phyloP scores from a whole-genome alignment of 2,888 invertebrate genomes.

The Chloromyia formosa region DNA sequence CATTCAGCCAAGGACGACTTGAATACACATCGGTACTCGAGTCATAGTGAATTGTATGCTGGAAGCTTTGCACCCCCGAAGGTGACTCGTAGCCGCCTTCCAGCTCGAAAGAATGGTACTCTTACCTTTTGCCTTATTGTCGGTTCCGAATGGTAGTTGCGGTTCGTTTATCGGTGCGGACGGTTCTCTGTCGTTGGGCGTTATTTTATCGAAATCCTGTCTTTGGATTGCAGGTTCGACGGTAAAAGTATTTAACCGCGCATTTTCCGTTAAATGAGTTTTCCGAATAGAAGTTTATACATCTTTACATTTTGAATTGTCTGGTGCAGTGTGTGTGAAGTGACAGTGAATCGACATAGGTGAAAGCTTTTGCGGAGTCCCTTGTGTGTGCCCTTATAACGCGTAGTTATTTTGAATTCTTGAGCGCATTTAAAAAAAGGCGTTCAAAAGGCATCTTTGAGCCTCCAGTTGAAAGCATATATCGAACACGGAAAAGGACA shows the following conservation, averaged over 20 bases:
- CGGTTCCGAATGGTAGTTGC: conserved; percentile 47
- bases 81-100: conserved; percentile 8
- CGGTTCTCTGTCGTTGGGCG: conserved; percentile 24
- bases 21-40: neutral
- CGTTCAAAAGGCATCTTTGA: no score
- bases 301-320: neutral
- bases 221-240: neutral
- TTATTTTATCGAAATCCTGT: conserved; percentile 2
- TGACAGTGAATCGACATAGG: neutral
- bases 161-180: conserved; percentile 43
- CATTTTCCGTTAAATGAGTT: neutral
- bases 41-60: conserved; percentile 29
- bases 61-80: conserved; percentile 20
- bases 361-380: neutral
- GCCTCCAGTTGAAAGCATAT: no score
- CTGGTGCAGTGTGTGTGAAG: neutral
- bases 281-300: neutral
- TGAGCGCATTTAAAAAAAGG: no score
- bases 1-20: neutral
- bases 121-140: conserved; percentile 27
- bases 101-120: conserved; percentile 22
- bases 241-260: neutral
- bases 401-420: no score
- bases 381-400: neutral
- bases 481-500: no score